Percentiles rank a stretch among this genome's conserved stretches.
phyloP scores from a whole-genome alignment of 2,797 vertebrate genomes.

The Oreochromis mossambicus region DNA sequence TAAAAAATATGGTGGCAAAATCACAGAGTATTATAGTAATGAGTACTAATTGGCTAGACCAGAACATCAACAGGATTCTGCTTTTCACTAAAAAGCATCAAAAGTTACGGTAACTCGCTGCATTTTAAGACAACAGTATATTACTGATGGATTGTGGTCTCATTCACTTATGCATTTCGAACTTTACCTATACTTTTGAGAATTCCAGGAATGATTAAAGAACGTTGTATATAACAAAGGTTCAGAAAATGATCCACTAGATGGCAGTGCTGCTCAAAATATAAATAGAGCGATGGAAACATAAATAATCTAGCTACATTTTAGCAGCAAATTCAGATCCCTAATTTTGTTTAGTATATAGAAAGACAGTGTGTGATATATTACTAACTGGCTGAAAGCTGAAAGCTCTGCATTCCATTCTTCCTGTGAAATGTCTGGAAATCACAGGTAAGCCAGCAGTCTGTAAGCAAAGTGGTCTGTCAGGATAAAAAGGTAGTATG shows the following conservation, averaged over 20 bases:
- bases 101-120: not conserved
- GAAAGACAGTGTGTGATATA: not conserved
- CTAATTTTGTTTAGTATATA: slow-evolving; percentile 49
- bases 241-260: slow-evolving; percentile 42
- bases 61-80: not conserved
- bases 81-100: not conserved
- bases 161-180: not conserved
- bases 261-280: slow-evolving; percentile 47
- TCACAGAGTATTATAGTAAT: not conserved
- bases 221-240: not conserved
- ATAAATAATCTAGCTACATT: not conserved
- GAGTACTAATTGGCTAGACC: not conserved
- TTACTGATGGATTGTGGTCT: not conserved
- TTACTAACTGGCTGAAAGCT: not conserved
- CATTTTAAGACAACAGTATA: not conserved
- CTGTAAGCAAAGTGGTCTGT: not conserved
- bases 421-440: not conserved
- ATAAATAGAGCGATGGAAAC: not conserved
- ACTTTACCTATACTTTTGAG: not conserved
- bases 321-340: not conserved
- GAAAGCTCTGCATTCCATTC: not conserved
- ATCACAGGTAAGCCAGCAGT: not conserved
- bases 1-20: not conserved
- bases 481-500: not conserved
- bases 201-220: not conserved